Conservation (phyloP, 2,113 vertebrate genomes). For the Diadophis punctatus region DNA sequence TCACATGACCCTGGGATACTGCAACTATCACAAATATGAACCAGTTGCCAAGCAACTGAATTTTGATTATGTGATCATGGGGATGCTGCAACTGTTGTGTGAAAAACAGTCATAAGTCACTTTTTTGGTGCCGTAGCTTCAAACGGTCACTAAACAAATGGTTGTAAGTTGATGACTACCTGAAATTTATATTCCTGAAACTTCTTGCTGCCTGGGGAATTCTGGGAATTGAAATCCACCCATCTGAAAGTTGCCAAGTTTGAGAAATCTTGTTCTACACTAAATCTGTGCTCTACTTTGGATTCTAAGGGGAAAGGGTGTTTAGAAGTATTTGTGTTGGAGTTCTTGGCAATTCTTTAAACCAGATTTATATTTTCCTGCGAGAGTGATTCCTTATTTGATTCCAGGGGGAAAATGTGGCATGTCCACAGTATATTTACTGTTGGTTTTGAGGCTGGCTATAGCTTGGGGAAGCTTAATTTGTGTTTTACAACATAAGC, state of each 20-base stretch:
- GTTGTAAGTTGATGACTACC: neutral
- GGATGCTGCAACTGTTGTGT: neutral
- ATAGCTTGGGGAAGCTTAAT: too few species aligned
- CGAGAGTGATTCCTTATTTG: too few species aligned
- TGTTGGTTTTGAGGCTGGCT: too few species aligned
- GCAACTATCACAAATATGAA: too few species aligned
- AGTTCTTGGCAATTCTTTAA: neutral
- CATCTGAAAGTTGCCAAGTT: neutral
- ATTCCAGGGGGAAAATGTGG: too few species aligned
- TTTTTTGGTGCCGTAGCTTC: neutral
- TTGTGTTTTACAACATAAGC: too few species aligned
- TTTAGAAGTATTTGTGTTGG: neutral
- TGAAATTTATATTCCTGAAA: neutral
- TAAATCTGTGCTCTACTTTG: neutral
- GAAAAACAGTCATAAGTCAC: neutral
- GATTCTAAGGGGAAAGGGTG: neutral
- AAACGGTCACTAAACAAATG: neutral
- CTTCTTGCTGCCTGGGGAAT: neutral
- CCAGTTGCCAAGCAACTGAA: too few species aligned
- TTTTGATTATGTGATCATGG: neutral
- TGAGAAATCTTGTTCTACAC: neutral
- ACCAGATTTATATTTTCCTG: neutral
- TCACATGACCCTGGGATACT: too few species aligned
- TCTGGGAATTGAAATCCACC: neutral
- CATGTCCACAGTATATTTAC: too few species aligned